Conservation (phyloP, 1,140 invertebrate genomes). For the Hylyphantes graminicola region DNA sequence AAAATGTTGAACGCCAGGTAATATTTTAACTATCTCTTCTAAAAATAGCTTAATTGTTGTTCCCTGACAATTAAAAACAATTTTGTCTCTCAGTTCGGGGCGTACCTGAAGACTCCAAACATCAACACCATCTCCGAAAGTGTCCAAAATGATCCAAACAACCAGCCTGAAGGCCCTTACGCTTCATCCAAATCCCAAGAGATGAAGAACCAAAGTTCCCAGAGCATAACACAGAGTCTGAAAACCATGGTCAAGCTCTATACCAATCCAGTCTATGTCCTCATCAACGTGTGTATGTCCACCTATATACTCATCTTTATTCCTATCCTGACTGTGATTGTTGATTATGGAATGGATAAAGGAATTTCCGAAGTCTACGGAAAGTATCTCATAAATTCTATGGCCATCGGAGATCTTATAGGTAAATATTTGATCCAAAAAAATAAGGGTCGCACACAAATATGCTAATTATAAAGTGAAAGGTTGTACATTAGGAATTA, state of each 20-base stretch:
- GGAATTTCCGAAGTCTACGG: slow-evolving; percentile 16
- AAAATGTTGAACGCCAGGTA: no score
- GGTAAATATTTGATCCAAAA: slow-evolving; percentile 8
- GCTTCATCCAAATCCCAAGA: background rate
- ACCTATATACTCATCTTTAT: slow-evolving; percentile 34
- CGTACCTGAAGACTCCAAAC: background rate
- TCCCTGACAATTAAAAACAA: no score
- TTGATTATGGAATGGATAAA: slow-evolving; percentile 41
- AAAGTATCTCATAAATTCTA: slow-evolving; percentile 33
- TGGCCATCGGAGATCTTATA: slow-evolving; percentile 29
- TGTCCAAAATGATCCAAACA: background rate
- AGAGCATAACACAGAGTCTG: background rate
- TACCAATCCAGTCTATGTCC: slow-evolving; percentile 31
- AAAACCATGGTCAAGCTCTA: background rate
- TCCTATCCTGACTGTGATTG: slow-evolving; percentile 29
- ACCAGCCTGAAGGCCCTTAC: background rate
- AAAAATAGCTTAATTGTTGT: no score
- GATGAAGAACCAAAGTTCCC: background rate
- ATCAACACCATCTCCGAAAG: background rate
- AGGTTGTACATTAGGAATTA: no score
- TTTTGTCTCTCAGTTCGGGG: no score
- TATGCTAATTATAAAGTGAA: no score
- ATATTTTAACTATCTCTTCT: no score
- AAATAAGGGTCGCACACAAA: no score
- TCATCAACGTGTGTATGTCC: slow-evolving; percentile 28